Evolutionary conservation across 2,113 vertebrate genomes (phyloP), one percentile per base, ranked within the genome.

Genomic region (Saccopteryx bilineata): DNA sequence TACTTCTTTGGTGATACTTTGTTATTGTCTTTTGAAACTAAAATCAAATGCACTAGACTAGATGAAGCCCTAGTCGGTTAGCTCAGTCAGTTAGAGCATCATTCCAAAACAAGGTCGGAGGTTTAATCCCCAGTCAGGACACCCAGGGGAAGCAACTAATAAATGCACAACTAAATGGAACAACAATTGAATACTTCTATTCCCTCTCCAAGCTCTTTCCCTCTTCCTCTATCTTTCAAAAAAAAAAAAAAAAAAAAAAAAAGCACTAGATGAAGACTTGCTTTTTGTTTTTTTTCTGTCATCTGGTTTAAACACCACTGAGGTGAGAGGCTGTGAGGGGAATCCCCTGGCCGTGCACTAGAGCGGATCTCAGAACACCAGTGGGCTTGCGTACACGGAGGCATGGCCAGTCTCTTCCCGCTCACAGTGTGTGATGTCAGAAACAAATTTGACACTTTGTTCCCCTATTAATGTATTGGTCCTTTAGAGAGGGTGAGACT

Each of bases 401-500:
- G 3, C 8, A 3, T 6, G 3, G 8, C 61, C 10, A 4, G 39
- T 15, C 24, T 19, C 6, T 6, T 14, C n/a, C 61, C 14, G 4
- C 28, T 14, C 14, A 8, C 31, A 17, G 31, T 0, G 7, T 4
- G 21, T n/a, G 12, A 11, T 2, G 0, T 60, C 39, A 60, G 56
- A 61, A 65, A 10, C 28, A 12, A n/a, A 5, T 26, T 46, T 60
- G 21, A 60, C 80, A 48, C 61, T 65, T n/a, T 50, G 10, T 71
- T 58, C 9, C 63, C 13, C 31, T 48, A 61, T 94, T 95, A 96
- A 66, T 89, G n/a, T 6, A 1, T 91, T 96, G 94, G 66, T 79
- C 97, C 92, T 82, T 93, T 78, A 92, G 85, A 96, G 80, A 26
- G 31, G 15, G 58, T 96, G 93, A 91, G 90, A 90, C 39, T 83